Evolutionary conservation across 2,797 vertebrate species (phyloP).

Genomic region (Sebastes itinus): DNA sequence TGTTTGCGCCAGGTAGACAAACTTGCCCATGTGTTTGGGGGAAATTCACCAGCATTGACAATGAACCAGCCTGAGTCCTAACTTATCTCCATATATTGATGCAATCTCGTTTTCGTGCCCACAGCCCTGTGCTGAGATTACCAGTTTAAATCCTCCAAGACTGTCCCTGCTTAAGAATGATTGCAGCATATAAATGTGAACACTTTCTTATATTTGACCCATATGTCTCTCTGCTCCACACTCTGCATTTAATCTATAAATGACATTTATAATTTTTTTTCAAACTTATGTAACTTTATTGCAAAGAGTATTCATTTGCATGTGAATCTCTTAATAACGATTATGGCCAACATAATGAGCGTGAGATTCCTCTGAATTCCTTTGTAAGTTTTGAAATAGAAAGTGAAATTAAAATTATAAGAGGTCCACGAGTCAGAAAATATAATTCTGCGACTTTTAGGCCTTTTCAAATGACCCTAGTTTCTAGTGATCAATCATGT

Average conservation of each 20-base stretch:
- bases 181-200: neutral
- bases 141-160: neutral
- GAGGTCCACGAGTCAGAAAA: neutral
- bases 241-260: neutral
- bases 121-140: neutral
- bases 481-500: too few species aligned
- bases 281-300: neutral
- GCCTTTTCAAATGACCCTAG: too few species aligned
- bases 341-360: neutral
- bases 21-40: neutral
- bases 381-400: neutral
- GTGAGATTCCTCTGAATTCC: neutral
- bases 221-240: neutral
- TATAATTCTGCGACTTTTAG: neutral
- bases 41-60: neutral
- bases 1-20: neutral
- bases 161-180: neutral
- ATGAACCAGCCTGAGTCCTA: neutral
- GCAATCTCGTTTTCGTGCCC: neutral
- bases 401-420: neutral
- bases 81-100: neutral
- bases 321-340: neutral
- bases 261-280: neutral
- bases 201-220: neutral
- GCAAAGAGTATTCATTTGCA: neutral